These are phyloP conservation scores for Macrosoma leucophasiata DNA, from an alignment of 2,888 invertebrate species.

Conservation along the genomic window DNA sequence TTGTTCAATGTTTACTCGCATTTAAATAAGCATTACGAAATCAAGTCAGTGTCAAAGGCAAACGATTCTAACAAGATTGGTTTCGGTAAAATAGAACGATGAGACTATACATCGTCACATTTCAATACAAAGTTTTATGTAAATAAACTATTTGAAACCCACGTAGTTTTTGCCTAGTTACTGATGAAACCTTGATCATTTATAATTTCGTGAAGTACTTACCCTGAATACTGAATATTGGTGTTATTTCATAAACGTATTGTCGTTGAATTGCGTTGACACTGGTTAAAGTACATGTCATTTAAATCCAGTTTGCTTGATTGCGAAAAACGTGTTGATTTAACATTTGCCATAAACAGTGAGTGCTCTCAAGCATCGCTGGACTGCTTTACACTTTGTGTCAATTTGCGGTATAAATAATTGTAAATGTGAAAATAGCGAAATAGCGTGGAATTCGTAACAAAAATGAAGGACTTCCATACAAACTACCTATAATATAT, in stretches of 20 bases:
- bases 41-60: constrained; percentile 37
- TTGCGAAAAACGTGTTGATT: constrained; percentile 53
- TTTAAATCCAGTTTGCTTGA: constrained; percentile 45
- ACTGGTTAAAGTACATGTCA: constrained; percentile 33
- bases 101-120: constrained; percentile 29
- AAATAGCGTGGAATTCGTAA: too few species aligned
- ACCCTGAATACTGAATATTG: constrained; percentile 6
- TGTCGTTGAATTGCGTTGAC: constrained; percentile 34
- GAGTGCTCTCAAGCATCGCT: constrained; percentile 38
- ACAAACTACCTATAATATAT: too few species aligned
- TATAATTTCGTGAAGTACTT: not conserved
- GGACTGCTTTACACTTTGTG: too few species aligned
- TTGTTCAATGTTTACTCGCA: constrained; percentile 48
- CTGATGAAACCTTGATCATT: constrained; percentile 17
- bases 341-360: constrained; percentile 61
- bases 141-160: too few species aligned
- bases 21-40: constrained; percentile 50
- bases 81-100: constrained; percentile 33
- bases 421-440: too few species aligned
- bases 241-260: constrained; percentile 29
- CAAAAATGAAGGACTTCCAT: too few species aligned
- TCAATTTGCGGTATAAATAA: too few species aligned
- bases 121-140: too few species aligned
- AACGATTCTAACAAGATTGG: constrained; percentile 42
- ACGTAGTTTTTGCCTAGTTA: too few species aligned